phyloP scores from a whole-genome alignment of 2,113 vertebrate species.

The Balaeniceps rex region DNA sequence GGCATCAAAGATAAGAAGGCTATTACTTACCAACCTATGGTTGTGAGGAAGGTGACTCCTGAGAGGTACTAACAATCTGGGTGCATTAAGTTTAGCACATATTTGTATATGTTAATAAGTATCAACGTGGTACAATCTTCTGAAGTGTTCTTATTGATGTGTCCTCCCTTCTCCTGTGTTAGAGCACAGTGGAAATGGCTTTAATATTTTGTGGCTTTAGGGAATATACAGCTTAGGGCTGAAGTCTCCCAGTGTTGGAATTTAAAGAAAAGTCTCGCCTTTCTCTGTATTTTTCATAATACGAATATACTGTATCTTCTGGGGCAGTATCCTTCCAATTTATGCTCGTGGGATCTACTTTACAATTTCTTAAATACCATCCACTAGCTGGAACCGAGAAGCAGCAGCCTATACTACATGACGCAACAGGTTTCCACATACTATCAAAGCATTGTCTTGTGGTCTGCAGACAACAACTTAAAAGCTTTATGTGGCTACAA shows the following conservation, averaged over 20 bases:
- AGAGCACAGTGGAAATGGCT: neutral
- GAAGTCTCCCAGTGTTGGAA: neutral
- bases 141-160: neutral
- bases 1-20: slow-evolving; percentile 97
- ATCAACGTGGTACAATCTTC: accelerated
- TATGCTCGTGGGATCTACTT: neutral
- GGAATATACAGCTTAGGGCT: neutral
- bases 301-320: neutral
- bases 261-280: neutral
- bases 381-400: neutral
- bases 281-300: neutral
- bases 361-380: neutral
- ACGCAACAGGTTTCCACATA: neutral
- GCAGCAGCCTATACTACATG: neutral
- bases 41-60: slow-evolving; percentile 90
- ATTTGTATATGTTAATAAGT: neutral
- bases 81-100: neutral
- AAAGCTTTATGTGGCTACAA: neutral
- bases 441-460: neutral
- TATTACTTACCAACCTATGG: slow-evolving; percentile 90
- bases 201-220: neutral
- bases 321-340: neutral
- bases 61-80: slow-evolving; percentile 73
- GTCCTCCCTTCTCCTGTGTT: neutral
- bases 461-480: neutral